These are phyloP conservation scores for Cantharis rustica DNA, from an alignment of 2,888 invertebrate species.

Conservation along the genomic window DNA sequence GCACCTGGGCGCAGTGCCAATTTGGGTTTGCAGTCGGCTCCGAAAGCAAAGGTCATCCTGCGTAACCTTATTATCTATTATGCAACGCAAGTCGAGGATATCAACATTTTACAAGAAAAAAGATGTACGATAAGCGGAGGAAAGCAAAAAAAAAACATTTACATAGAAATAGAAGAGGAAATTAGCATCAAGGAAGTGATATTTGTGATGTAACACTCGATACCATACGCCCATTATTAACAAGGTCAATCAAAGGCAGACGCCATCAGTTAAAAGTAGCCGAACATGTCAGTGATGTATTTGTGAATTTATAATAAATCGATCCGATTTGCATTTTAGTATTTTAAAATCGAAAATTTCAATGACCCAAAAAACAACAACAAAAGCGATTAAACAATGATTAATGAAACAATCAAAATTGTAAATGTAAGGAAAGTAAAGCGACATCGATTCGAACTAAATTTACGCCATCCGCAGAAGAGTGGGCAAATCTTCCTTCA, in stretches of 20 bases:
- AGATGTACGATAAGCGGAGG: background rate
- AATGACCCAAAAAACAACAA: background rate
- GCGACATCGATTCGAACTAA: background rate
- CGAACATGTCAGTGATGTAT: background rate
- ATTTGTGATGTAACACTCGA: constrained; percentile 5
- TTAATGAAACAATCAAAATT: background rate
- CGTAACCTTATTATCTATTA: constrained; percentile 12
- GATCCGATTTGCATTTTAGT: background rate
- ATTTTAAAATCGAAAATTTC: background rate
- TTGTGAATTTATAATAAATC: background rate
- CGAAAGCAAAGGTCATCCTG: constrained; percentile 13
- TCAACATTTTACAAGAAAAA: constrained; percentile 4
- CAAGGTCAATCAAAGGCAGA: constrained; percentile 7
- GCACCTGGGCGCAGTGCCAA: constrained; percentile 9
- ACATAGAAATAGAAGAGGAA: background rate
- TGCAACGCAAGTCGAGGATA: constrained; percentile 7
- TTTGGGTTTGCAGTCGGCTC: constrained; percentile 9
- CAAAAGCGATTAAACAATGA: background rate
- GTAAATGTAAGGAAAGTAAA: background rate
- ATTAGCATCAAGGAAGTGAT: background rate
- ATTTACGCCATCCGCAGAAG: background rate
- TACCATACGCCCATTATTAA: constrained; percentile 3
- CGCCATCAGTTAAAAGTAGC: background rate
- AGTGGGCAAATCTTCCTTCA: background rate
- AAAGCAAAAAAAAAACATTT: background rate